These are phyloP conservation scores for Gerris buenoi DNA, from an alignment of 1,140 invertebrate species.

Conservation along the genomic window DNA sequence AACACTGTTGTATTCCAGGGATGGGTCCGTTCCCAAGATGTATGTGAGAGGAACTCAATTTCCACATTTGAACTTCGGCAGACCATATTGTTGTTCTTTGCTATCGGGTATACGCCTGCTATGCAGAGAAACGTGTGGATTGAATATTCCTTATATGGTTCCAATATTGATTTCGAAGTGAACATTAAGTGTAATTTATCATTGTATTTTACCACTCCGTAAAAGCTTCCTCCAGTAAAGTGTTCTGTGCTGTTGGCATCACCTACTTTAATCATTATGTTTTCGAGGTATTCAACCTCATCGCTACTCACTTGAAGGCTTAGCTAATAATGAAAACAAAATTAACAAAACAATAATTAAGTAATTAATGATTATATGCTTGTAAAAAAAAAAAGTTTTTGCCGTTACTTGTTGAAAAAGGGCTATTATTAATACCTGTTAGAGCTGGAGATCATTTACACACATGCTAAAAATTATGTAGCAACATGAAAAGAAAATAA, in stretches of 20 bases:
- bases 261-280: conserved; percentile 13
- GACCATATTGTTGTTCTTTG: neutral
- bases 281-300: conserved; percentile 8
- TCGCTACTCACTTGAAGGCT: conserved; percentile 9
- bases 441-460: too few relatives aligned
- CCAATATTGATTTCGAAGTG: neutral
- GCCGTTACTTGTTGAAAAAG: too few relatives aligned
- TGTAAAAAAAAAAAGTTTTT: too few relatives aligned
- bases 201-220: conserved; percentile 10
- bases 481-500: too few relatives aligned
- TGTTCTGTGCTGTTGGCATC: conserved; percentile 9
- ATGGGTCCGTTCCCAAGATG: conserved; percentile 13
- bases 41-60: conserved; percentile 13
- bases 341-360: too few relatives aligned
- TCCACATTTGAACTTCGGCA: conserved; percentile 4
- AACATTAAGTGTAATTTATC: conserved; percentile 11
- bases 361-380: too few relatives aligned
- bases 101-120: conserved; percentile 13
- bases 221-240: conserved; percentile 9
- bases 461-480: too few relatives aligned
- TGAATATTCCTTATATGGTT: conserved; percentile 9
- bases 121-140: conserved; percentile 13
- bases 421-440: too few relatives aligned
- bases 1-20: conserved; percentile 14
- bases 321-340: too few relatives aligned